Percentiles rank a stretch among this genome's conserved stretches.
These are phyloP conservation scores for Trichogramma pretiosum DNA, from an alignment of 1,140 invertebrate species.

Conservation along the genomic window DNA sequence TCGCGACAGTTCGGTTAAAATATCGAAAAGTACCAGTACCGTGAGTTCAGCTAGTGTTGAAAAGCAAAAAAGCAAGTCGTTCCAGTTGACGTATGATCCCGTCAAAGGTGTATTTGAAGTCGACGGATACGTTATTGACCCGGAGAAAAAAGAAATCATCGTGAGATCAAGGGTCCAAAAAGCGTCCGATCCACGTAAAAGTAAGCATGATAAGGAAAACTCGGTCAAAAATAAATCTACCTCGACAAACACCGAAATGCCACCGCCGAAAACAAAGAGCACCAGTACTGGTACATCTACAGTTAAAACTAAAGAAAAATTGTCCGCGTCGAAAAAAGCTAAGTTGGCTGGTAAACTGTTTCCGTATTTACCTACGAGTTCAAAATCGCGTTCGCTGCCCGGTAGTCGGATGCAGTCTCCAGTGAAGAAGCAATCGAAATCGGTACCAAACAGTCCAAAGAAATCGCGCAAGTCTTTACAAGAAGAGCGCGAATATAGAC, in stretches of 20 bases:
- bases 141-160: conserved; percentile 8
- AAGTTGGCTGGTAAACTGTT: no score
- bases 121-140: conserved; percentile 5
- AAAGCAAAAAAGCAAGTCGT: no score
- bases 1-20: conserved; percentile 13
- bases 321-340: no score
- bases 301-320: no score
- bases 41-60: not conserved
- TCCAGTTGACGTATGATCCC: no score
- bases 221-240: no score
- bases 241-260: no score
- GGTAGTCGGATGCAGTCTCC: conserved; percentile 16
- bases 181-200: no score
- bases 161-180: conserved; percentile 6
- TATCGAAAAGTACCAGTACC: conserved; percentile 2
- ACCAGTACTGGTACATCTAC: no score
- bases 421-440: conserved; percentile 21
- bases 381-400: conserved; percentile 22
- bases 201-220: no score
- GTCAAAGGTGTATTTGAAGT: not conserved
- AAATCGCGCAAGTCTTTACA: conserved; percentile 12
- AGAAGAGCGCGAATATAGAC: not conserved
- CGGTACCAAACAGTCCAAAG: conserved; percentile 20
- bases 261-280: no score
- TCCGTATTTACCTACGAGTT: conserved; percentile 5